Conservation (phyloP, 2,888 invertebrate species). For the Leptopilina myrica region DNA sequence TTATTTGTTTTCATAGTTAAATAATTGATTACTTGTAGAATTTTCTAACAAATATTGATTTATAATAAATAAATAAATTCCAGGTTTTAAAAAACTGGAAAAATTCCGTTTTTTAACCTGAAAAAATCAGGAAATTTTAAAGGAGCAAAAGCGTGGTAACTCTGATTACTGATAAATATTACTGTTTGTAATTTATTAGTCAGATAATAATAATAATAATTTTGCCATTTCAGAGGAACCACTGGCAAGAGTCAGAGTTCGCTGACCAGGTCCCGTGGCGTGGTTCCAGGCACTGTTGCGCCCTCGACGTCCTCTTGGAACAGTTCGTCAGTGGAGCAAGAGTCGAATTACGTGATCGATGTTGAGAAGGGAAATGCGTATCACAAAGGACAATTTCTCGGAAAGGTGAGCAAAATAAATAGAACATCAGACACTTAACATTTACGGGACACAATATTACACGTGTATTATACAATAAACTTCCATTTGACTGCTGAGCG, state of each 20-base stretch:
- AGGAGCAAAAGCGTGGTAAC: too few species aligned
- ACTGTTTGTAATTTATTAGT: too few species aligned
- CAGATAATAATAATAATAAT: too few species aligned
- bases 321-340: conserved; percentile 60
- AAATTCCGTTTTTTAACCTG: too few species aligned
- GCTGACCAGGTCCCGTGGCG: background rate
- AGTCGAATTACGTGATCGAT: conserved; percentile 68
- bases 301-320: conserved; percentile 64
- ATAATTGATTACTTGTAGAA: too few species aligned
- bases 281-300: conserved; percentile 26
- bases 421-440: background rate
- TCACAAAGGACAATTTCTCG: conserved; percentile 70
- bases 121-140: too few species aligned
- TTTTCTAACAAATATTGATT: too few species aligned
- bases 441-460: background rate
- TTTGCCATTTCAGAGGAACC: background rate
- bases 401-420: conserved; percentile 64
- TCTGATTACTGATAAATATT: too few species aligned
- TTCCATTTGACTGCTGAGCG: background rate
- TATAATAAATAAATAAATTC: too few species aligned
- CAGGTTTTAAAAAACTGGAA: too few species aligned
- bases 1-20: too few species aligned
- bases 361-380: conserved; percentile 71
- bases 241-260: conserved; percentile 38
- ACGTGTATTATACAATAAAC: background rate